phyloP scores from a whole-genome alignment of 2,888 invertebrate genomes.

The Dicyrtomina minuta region DNA sequence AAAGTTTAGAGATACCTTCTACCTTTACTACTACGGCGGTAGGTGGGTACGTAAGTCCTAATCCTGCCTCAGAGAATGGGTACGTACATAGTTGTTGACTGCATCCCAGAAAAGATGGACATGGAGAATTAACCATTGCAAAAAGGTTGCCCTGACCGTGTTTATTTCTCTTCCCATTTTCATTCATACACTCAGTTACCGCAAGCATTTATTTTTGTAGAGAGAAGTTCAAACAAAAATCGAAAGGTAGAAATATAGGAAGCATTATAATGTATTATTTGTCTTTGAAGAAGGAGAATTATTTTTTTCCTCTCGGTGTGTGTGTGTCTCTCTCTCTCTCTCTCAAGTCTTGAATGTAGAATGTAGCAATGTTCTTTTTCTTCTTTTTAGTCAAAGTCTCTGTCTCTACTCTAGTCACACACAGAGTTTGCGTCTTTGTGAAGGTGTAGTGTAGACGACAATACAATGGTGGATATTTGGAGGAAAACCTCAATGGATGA shows the following conservation, averaged over 20 bases:
- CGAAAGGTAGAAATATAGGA: too few relatives aligned
- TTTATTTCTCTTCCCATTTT: conserved; percentile 12
- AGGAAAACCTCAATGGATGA: conserved; percentile 24
- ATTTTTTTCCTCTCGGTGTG: not conserved
- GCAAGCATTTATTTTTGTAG: too few relatives aligned
- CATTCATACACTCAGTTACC: not conserved
- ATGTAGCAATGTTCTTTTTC: conserved; percentile 9
- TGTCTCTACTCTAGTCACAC: not conserved
- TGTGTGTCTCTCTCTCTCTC: not conserved
- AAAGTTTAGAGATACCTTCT: too few relatives aligned
- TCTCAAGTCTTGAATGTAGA: not conserved
- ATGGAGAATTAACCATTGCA: conserved; percentile 14
- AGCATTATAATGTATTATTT: too few relatives aligned
- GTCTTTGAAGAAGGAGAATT: too few relatives aligned
- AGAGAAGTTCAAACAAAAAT: too few relatives aligned
- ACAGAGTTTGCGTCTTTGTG: not conserved
- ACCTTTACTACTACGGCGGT: too few relatives aligned
- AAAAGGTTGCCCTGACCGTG: conserved; percentile 17
- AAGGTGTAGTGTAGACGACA: not conserved
- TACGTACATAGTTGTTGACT: too few relatives aligned
- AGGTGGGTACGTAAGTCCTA: too few relatives aligned
- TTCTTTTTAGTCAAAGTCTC: conserved; percentile 24
- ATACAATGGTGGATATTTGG: not conserved
- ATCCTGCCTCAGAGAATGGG: too few relatives aligned
- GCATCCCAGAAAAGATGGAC: too few relatives aligned